These are phyloP conservation scores for Sciaenops ocellatus DNA, from an alignment of 2,797 vertebrate genomes.

Conservation along the genomic window DNA sequence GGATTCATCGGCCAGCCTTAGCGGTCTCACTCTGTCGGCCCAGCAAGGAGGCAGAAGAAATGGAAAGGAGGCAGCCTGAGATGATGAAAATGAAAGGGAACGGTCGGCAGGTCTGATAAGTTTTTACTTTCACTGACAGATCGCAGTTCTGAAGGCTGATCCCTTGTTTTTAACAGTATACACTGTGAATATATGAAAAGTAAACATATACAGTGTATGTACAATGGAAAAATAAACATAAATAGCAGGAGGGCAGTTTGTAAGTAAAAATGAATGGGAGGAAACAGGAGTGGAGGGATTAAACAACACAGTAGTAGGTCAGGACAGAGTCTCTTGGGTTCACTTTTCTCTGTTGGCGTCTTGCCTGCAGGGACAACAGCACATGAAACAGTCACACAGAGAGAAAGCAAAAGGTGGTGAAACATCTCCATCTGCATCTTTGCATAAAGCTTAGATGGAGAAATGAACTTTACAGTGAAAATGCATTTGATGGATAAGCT, in stretches of 20 bases:
- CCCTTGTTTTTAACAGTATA: conserved; percentile 6
- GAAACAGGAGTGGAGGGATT: neutral
- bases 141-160: neutral
- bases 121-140: neutral
- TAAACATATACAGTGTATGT: neutral
- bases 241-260: neutral
- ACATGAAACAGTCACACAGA: neutral
- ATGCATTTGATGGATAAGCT: conserved; percentile 3
- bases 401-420: neutral
- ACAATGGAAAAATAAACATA: neutral
- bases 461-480: neutral
- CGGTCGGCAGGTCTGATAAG: conserved; percentile 14
- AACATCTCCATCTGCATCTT: neutral
- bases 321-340: conserved; percentile 4
- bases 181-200: neutral
- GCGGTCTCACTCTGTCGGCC: conserved; percentile 5
- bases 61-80: conserved; percentile 3
- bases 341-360: conserved; percentile 3
- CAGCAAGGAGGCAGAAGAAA: neutral
- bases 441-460: neutral
- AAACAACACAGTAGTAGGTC: conserved; percentile 1
- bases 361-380: conserved; percentile 13
- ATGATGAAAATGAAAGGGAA: conserved; percentile 37
- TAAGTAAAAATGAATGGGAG: neutral
- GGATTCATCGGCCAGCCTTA: conserved; percentile 7